Conservation (phyloP, 2,797 vertebrate species). For the Cyprinella venusta region DNA sequence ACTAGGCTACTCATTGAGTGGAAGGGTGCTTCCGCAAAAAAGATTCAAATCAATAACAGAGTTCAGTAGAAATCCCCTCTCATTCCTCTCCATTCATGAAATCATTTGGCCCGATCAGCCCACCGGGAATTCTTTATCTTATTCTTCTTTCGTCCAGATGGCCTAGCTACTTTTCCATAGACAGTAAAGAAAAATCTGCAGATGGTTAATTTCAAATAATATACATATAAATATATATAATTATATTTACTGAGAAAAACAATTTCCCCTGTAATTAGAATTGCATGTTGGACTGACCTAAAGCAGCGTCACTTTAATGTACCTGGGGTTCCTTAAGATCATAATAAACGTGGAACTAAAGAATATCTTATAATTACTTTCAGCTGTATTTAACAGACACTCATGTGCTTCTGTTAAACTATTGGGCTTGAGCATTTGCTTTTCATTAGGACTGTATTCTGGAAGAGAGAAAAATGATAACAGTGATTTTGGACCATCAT, state of each 20-base stretch:
- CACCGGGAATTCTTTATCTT: neutral
- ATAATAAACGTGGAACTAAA: conserved; percentile 10
- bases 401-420: neutral
- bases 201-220: neutral
- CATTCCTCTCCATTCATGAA: neutral
- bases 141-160: neutral
- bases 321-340: conserved; percentile 27
- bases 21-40: neutral
- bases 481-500: neutral
- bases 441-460: neutral
- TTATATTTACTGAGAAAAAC: neutral
- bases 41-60: neutral
- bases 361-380: conserved; percentile 25
- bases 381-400: conserved; percentile 22
- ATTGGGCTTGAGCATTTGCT: conserved; percentile 35
- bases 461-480: neutral
- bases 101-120: neutral
- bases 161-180: neutral
- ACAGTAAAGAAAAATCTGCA: neutral
- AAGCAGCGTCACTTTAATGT: neutral
- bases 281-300: neutral
- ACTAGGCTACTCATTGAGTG: neutral
- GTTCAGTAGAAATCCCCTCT: conserved; percentile 5
- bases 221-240: too few relatives aligned
- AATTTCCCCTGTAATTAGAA: conserved; percentile 10